Percentiles rank a stretch among this genome's conserved stretches.
These are phyloP conservation scores for Nothoprocta pentlandii DNA, from an alignment of 2,113 vertebrate species.

Conservation along the genomic window DNA sequence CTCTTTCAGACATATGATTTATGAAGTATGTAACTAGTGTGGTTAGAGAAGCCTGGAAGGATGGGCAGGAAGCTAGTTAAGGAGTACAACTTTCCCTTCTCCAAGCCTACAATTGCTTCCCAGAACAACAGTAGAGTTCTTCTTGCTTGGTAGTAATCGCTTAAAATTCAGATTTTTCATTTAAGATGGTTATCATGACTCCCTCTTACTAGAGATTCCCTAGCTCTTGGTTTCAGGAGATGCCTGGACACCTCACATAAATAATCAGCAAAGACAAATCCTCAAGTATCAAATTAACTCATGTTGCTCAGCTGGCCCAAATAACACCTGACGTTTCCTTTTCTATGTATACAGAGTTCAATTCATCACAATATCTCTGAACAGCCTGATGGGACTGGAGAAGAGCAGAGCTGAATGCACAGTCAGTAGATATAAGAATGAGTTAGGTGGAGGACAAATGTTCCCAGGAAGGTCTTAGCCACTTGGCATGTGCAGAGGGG, in stretches of 20 bases:
- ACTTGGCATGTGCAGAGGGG: too few species aligned
- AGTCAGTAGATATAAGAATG: too few species aligned
- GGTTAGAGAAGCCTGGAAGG: slow-evolving; percentile 24
- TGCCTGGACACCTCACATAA: background rate
- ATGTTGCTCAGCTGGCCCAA: background rate
- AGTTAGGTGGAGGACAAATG: too few species aligned
- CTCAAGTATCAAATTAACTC: background rate
- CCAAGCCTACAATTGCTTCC: slow-evolving; percentile 32
- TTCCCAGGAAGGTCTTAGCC: too few species aligned
- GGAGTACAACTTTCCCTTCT: slow-evolving; percentile 22
- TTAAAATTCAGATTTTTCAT: slow-evolving; percentile 8
- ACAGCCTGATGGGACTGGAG: background rate
- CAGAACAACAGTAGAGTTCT: background rate
- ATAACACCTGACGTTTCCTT: background rate
- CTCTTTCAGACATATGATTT: slow-evolving; percentile 68
- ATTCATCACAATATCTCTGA: background rate
- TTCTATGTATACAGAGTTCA: background rate
- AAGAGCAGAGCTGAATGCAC: background rate
- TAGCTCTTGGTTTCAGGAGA: background rate
- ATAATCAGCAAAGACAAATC: background rate
- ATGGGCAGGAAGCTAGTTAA: slow-evolving; percentile 38
- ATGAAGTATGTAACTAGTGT: slow-evolving; percentile 63
- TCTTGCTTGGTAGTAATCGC: background rate
- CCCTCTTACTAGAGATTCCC: background rate
- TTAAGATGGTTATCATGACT: background rate